Evolutionary conservation across 1,140 invertebrate species (phyloP).

Genomic region (Lepidurus packardi): DNA sequence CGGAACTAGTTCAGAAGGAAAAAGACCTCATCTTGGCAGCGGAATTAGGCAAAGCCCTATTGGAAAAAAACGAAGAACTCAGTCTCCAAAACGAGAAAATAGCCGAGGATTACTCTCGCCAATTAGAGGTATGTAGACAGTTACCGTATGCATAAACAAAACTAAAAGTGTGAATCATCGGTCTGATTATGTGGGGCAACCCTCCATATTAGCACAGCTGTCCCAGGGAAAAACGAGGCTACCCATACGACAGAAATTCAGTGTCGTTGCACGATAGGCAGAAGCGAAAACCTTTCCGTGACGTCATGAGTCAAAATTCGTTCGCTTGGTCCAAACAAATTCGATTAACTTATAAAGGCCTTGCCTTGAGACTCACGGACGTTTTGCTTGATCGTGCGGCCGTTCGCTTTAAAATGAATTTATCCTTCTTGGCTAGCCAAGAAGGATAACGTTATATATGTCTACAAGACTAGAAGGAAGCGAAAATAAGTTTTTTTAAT

Average conservation of each 20-base stretch:
- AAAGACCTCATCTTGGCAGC: slow-evolving; percentile 86
- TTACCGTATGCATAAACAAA: not conserved
- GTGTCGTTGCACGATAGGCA: not conserved
- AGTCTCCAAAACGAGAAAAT: slow-evolving; percentile 76
- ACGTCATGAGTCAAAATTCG: not conserved
- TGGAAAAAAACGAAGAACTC: slow-evolving; percentile 90
- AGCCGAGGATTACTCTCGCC: slow-evolving; percentile 80
- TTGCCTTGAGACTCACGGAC: not conserved
- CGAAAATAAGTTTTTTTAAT: not conserved
- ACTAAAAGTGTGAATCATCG: not conserved
- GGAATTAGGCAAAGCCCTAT: slow-evolving; percentile 85
- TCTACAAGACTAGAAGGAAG: not conserved
- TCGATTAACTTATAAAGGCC: not conserved
- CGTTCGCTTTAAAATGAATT: not conserved
- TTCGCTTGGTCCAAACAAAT: not conserved
- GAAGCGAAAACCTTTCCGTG: not conserved
- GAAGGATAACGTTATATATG: not conserved
- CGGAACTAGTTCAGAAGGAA: slow-evolving; percentile 83
- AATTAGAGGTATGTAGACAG: slow-evolving; percentile 70
- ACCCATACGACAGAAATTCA: not conserved
- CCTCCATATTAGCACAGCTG: not conserved
- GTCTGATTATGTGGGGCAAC: not conserved
- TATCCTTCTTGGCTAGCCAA: slow-evolving; percentile 1
- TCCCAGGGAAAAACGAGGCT: not conserved
- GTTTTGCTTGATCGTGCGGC: not conserved